Evolutionary conservation across 2,797 vertebrate species (phyloP), one percentile per base, ranked within the genome.

Genomic region (Pteropus rufus): DNA sequence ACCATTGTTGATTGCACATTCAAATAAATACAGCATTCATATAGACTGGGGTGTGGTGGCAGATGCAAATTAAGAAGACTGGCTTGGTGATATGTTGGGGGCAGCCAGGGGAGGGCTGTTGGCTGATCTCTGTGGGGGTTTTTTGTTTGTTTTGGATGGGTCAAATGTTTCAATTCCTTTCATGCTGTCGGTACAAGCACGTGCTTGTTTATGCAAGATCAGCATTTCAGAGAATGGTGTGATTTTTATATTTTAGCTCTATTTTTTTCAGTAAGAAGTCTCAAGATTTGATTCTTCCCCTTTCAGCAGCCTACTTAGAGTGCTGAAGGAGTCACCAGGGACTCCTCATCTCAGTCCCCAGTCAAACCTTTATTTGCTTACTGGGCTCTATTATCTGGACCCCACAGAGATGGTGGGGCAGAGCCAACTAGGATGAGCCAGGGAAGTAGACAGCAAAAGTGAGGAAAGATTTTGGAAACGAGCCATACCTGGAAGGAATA

Each of bases 401-500:
- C 79, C 54, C 82, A 84, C 75, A 87, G 79, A 92, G 94, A 82
- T 46, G 1, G 44, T 87, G 81, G 31, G 92, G 39, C 54, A 34
- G 65, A 92, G 89, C 89, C 91, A 95, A 31, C 2, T 29, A 62
- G 86, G 83, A 91, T 80, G 85, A 95, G 93, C 46, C 89, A 76
- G 73, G 70, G 95, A 93, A 95, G 76, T 31, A 92, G 94, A 82
- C 41, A 62, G 94, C 49, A 97, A 41, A 91, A 75, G 82, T 94
- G 96, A 96, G 93, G 93, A 89, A 96, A 95, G 75, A 16, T 54
- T 91, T 89, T 97, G 96, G 95, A 81, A 86, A 73, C 1, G 49
- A 87, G 94, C 83, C 96, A 95, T 72, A 96, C 96, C 94, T 96
- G 94, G 93, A 95, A 97, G 94, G 49, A 89, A 92, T 79, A 64